These are phyloP conservation scores for Gymnoscopelus microlampas DNA, from an alignment of 2,797 vertebrate species.

Conservation along the genomic window DNA sequence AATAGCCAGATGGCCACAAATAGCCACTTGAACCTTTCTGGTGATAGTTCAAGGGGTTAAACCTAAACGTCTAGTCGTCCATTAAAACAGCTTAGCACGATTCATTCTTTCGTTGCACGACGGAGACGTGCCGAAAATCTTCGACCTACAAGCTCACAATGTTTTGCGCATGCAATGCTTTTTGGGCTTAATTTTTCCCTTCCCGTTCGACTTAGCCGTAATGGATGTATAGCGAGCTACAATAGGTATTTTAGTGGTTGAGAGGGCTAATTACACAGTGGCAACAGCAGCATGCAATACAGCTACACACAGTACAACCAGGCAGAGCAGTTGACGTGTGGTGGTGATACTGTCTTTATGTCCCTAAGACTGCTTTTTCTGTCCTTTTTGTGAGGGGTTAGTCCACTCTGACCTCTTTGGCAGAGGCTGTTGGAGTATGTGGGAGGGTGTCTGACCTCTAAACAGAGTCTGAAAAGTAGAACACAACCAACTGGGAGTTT, in stretches of 20 bases:
- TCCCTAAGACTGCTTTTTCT: conserved; percentile 23
- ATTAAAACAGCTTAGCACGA: too few species aligned
- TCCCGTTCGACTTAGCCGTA: not conserved
- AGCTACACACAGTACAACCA: conserved; percentile 39
- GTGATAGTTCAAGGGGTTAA: too few species aligned
- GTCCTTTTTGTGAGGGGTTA: conserved; percentile 8
- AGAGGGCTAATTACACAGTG: conserved; percentile 55
- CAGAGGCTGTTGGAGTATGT: not conserved
- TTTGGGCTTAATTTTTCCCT: too few species aligned
- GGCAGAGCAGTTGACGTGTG: conserved; percentile 17
- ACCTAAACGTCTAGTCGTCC: too few species aligned
- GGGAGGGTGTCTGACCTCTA: not conserved
- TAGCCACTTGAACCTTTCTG: too few species aligned
- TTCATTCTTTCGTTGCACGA: too few species aligned
- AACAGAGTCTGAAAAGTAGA: too few species aligned
- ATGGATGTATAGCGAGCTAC: conserved; percentile 32
- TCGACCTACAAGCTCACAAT: too few species aligned
- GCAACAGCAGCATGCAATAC: not conserved
- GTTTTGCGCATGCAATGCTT: too few species aligned
- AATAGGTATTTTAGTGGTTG: conserved; percentile 50
- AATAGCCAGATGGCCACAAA: too few species aligned
- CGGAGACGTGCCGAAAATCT: too few species aligned
- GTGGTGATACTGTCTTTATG: not conserved
- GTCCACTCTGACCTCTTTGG: conserved; percentile 14
- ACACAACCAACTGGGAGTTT: too few species aligned